Evolutionary conservation across 1,140 invertebrate genomes (phyloP).

Genomic region (Lepidurus apus): DNA sequence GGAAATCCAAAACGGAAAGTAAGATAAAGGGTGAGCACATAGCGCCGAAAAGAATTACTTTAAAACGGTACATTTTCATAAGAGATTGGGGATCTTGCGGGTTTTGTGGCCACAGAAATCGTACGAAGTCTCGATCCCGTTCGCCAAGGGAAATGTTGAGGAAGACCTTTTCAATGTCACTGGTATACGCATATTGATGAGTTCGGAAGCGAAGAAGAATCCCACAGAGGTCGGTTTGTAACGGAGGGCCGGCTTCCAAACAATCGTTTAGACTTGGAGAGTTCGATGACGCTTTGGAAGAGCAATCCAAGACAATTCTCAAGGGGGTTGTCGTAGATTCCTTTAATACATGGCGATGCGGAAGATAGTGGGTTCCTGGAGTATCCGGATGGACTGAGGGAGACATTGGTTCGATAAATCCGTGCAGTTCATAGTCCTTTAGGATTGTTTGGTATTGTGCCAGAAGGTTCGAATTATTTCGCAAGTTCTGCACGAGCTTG

Average conservation of each 20-base stretch:
- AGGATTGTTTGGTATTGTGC: conserved; percentile 20
- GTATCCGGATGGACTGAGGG: no score
- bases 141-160: background rate
- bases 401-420: conserved; percentile 16
- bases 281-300: background rate
- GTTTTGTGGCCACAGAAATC: background rate
- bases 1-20: background rate
- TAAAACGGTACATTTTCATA: conserved; percentile 20
- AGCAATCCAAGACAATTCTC: conserved; percentile 39
- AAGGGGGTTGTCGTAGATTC: conserved; percentile 36
- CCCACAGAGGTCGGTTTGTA: conserved; percentile 37
- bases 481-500: background rate
- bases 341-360: conserved; percentile 38
- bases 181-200: conserved; percentile 39
- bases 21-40: background rate
- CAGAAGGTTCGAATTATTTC: conserved; percentile 3
- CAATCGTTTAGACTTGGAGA: conserved; percentile 29
- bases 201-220: conserved; percentile 39
- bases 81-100: background rate
- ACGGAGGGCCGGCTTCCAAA: conserved; percentile 34
- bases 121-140: background rate
- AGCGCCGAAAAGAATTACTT: conserved; percentile 23
- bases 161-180: conserved; percentile 47
- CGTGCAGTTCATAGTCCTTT: background rate
- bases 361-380: conserved; percentile 36